Percentiles rank a stretch among this genome's conserved stretches.
Evolutionary conservation across 1,140 invertebrate genomes (phyloP).

Genomic region (Parasteatoda tepidariorum): DNA sequence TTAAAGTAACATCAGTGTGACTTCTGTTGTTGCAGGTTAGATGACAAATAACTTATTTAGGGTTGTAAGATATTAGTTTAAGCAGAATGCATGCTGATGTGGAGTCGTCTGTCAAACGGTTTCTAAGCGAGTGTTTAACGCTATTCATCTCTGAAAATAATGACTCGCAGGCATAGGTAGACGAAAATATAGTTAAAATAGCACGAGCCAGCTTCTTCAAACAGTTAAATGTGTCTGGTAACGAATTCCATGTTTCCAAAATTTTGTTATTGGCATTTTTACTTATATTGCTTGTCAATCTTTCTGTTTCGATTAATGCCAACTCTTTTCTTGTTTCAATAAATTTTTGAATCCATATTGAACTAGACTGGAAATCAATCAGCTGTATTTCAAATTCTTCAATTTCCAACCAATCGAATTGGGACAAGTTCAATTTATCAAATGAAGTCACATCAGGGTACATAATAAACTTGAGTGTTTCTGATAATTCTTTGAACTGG

Average conservation of each 20-base stretch:
- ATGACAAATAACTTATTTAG: too few species aligned
- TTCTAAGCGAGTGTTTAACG: too few species aligned
- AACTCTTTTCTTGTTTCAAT: slow-evolving; percentile 3
- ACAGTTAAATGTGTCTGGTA: neutral
- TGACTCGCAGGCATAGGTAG: too few species aligned
- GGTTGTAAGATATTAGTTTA: too few species aligned
- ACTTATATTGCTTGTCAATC: neutral
- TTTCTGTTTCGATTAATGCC: neutral
- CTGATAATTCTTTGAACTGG: neutral
- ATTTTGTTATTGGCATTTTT: neutral
- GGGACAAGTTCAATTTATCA: slow-evolving; percentile 1
- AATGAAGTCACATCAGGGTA: neutral
- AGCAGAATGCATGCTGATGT: too few species aligned
- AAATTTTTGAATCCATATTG: neutral
- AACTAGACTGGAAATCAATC: neutral
- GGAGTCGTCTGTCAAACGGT: too few species aligned
- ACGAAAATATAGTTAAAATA: too few species aligned
- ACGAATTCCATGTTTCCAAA: neutral
- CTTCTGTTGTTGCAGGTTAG: too few species aligned
- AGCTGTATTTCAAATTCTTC: neutral
- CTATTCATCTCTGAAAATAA: too few species aligned
- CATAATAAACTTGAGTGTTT: neutral
- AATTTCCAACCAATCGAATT: neutral
- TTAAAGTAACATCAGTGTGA: too few species aligned
- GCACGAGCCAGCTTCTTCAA: too few species aligned